Evolutionary conservation across 2,888 invertebrate species (phyloP), one percentile per base, ranked within the genome.

Genomic region (Calephelis perditalis): DNA sequence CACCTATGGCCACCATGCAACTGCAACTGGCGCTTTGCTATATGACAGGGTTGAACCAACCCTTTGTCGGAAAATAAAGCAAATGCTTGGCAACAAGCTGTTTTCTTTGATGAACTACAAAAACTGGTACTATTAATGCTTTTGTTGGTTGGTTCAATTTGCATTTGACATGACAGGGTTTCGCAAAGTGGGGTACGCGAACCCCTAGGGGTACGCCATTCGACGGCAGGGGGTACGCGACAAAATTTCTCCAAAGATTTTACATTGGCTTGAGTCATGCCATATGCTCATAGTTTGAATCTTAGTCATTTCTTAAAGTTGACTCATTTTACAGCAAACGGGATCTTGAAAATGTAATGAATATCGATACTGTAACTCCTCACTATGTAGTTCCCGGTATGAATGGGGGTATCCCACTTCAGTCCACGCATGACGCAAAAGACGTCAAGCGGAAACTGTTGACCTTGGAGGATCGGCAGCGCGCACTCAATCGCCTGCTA

Each of bases 71-170:
- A 79, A 7, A 71, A 78, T 3, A 78, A 84, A 66, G 85, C 90
- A 5, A 86, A 91, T 65, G 95, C 95, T 70, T 96, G 96, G 96
- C 95, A 96, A 74, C 95, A 95, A 75, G 95, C 95, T 7, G 86
- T 96, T 47, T 95, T 94, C 75, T 93, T 92, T 78, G 81, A 92
- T 63, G 80, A 85, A n/a, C n/a, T n/a, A n/a, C n/a, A n/a, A n/a
- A n/a, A n/a, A n/a, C n/a, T n/a, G n/a, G n/a, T n/a, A n/a, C n/a
- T n/a, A n/a, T n/a, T n/a, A n/a, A n/a, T n/a, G n/a, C n/a, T n/a
- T n/a, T n/a, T n/a, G n/a, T n/a, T n/a, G n/a, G n/a, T n/a, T n/a
- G n/a, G n/a, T n/a, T n/a, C n/a, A n/a, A n/a, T n/a, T n/a, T n/a
- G n/a, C n/a, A n/a, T n/a, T n/a, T n/a, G n/a, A n/a, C n/a, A n/a